phyloP scores from a whole-genome alignment of 2,888 invertebrate genomes.

The Willowsia nigromaculata region DNA sequence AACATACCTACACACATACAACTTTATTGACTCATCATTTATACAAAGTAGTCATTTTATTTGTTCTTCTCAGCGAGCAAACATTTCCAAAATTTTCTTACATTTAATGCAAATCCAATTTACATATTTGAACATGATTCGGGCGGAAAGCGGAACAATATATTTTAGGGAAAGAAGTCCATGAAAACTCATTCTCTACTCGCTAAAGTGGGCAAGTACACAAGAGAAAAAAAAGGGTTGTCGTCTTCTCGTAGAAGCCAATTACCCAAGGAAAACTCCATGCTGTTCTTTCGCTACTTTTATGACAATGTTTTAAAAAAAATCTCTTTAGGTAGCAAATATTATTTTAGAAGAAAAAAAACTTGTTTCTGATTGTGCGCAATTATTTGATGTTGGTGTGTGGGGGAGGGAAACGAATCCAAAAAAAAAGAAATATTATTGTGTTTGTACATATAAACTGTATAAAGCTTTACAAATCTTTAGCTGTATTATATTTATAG shows the following conservation, averaged over 20 bases:
- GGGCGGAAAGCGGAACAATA: slow-evolving; percentile 12
- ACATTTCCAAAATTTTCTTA: slow-evolving; percentile 22
- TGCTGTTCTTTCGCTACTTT: not conserved
- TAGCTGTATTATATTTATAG: slow-evolving; percentile 23
- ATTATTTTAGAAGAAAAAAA: too few species aligned
- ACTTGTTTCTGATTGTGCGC: not conserved
- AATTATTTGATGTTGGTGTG: slow-evolving; percentile 24
- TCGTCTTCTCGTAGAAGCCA: not conserved
- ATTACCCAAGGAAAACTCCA: not conserved
- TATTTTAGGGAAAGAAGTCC: too few species aligned
- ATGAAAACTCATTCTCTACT: too few species aligned
- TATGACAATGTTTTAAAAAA: slow-evolving; percentile 15
- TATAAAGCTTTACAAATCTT: slow-evolving; percentile 60
- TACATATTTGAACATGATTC: slow-evolving; percentile 40
- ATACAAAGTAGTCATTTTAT: slow-evolving; percentile 5
- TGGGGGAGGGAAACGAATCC: slow-evolving; percentile 30
- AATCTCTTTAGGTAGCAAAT: not conserved
- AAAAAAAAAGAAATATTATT: slow-evolving; percentile 15
- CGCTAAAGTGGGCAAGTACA: not conserved
- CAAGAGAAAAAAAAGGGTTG: not conserved
- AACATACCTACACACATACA: not conserved
- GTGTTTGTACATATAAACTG: slow-evolving; percentile 73
- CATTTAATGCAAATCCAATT: not conserved
- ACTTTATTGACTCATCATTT: not conserved
- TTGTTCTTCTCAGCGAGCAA: not conserved